Base-by-base conservation (phyloP, 2,888 invertebrate genomes). In the Xanthostigma xanthostigma region DNA sequence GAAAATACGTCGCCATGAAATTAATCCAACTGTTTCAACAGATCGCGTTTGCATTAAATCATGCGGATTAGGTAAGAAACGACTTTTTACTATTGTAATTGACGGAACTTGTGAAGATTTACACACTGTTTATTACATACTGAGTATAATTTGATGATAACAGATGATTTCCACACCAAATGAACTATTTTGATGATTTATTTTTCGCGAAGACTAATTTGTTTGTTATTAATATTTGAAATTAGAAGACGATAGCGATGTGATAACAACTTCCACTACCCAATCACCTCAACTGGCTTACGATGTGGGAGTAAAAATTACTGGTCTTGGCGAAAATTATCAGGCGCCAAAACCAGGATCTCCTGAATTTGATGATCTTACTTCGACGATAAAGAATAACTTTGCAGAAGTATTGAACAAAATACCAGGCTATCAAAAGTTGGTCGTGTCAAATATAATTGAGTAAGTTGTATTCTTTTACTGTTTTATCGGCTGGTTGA, bases 11-110 rank as follows among this genome's bases (percentile, higher is more conserved):
- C 89, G 88, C 57, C 93, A 93, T 60, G 75, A 79, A 54, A 71
- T 72, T 36, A 73, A 78, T 0, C 92, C 92, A 0, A 66, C 77
- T 9, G 70, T 91, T 11, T 84, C 86, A 0, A 73, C 82, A 0
- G 77, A 82, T 50, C 74, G 82, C 53, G 78, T 93, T 55, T 93
- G 93, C 70, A 88, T 93, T 53, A 79, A 74, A 59, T 79, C 87
- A 1, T 91, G 91, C 57, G 84, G 82, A 46, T 79, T 79, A 55
- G 86, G 85, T 82, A 61, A 65, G 64, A 58, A 14, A 46, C 11
- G 8, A 6, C 1, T 13, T 13, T 14, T 14, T 41, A 13, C 5
- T 17, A 17, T 27, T 6, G 6, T 27, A 6, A 27, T 6, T 27
- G 27, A 27, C 6, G 6, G 3, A 27, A 27, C 27, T 27, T 27